These are phyloP conservation scores for Mus pahari DNA, from an alignment of 2,113 vertebrate genomes.

Conservation along the genomic window DNA sequence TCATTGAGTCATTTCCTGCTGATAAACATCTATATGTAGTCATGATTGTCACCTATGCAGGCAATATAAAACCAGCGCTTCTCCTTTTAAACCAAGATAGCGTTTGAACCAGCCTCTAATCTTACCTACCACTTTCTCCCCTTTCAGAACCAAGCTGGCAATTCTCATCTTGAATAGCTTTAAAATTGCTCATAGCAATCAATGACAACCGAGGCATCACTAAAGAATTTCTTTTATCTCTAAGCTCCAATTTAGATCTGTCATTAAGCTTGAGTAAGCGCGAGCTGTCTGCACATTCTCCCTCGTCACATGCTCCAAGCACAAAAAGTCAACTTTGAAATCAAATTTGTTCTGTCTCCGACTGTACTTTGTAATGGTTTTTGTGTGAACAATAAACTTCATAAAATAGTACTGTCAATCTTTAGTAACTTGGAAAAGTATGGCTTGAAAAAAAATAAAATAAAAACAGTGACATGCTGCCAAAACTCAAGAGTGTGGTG, in stretches of 20 bases:
- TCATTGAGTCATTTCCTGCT: conserved; percentile 71
- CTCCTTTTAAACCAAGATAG: conserved; percentile 66
- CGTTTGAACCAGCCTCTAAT: conserved; percentile 81
- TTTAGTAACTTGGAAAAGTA: conserved; percentile 79
- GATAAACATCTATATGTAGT: conserved; percentile 70
- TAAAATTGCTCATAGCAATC: conserved; percentile 91
- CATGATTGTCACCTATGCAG: conserved; percentile 79
- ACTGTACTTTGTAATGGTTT: conserved; percentile 84
- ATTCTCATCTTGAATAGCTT: conserved; percentile 90
- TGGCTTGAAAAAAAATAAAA: conserved; percentile 73
- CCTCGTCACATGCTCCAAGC: conserved; percentile 86
- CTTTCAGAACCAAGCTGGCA: conserved; percentile 86
- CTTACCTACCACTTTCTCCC: conserved; percentile 78
- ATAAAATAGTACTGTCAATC: conserved; percentile 85
- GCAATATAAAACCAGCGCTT: conserved; percentile 72
- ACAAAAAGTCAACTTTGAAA: conserved; percentile 88
- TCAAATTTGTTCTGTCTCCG: conserved; percentile 87
- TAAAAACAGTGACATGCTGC: conserved; percentile 57
- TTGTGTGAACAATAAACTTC: conserved; percentile 85
- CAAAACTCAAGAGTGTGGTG: conserved; percentile 67
- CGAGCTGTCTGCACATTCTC: conserved; percentile 87
- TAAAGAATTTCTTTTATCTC: conserved; percentile 92
- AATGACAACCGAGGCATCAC: conserved; percentile 91
- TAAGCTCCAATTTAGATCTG: conserved; percentile 91
- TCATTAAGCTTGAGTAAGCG: conserved; percentile 91